phyloP scores from a whole-genome alignment of 2,888 invertebrate genomes.

The Lasioglossum malachurum region DNA sequence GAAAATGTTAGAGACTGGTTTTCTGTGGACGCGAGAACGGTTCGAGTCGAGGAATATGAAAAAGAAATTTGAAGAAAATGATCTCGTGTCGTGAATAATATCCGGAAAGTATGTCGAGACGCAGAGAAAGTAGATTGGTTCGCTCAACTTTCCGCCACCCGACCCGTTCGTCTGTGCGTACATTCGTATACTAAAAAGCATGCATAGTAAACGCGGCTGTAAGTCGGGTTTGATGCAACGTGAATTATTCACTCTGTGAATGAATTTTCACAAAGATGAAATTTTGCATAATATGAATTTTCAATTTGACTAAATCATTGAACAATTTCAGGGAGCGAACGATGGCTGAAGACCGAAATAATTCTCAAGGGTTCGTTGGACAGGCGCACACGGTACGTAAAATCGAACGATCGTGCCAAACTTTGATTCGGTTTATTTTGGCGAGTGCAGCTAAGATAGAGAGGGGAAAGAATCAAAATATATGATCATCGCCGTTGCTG shows the following conservation, averaged over 20 bases:
- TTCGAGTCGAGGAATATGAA: not conserved
- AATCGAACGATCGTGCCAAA: constrained; percentile 59
- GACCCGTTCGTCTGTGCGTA: constrained; percentile 11
- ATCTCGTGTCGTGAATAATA: constrained; percentile 27
- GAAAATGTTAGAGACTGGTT: not conserved
- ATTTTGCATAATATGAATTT: not conserved
- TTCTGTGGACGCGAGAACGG: not conserved
- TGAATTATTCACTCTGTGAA: not conserved
- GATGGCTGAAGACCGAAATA: constrained; percentile 81
- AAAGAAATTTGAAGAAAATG: constrained; percentile 18
- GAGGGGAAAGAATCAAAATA: not conserved
- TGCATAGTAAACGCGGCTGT: not conserved
- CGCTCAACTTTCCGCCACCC: constrained; percentile 15
- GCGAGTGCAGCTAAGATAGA: constrained; percentile 38
- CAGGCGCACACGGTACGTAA: constrained; percentile 79
- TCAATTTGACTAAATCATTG: constrained; percentile 31
- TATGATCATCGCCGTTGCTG: not conserved
- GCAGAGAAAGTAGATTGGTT: constrained; percentile 61
- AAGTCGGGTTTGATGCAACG: not conserved
- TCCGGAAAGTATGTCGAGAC: constrained; percentile 61
- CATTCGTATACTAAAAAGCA: constrained; percentile 16
- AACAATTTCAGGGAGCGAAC: constrained; percentile 74
- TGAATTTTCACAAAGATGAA: not conserved
- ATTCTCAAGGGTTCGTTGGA: constrained; percentile 78
- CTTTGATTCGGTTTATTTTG: constrained; percentile 58